phyloP scores from a whole-genome alignment of 2,113 vertebrate species.

The Parotia lawesii region DNA sequence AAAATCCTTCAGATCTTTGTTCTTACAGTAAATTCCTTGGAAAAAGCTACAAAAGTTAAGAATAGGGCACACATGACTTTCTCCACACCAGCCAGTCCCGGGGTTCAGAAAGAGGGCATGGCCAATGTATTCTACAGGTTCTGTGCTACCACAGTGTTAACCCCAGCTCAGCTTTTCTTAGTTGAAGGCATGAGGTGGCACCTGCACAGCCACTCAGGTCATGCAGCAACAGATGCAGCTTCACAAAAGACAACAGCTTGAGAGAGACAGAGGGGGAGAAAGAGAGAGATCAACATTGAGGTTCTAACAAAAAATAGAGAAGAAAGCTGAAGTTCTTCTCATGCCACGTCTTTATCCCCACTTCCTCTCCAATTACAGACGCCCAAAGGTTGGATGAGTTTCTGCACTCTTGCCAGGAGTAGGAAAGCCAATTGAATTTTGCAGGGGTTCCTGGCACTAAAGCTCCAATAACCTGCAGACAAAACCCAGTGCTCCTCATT shows the following conservation, averaged over 20 bases:
- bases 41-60: slow-evolving; percentile 20
- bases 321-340: neutral
- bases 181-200: neutral
- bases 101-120: neutral
- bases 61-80: neutral
- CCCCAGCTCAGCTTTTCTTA: neutral
- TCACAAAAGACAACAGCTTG: slow-evolving; percentile 36
- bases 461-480: neutral
- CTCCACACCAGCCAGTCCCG: neutral
- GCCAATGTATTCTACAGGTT: neutral
- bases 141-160: too few relatives aligned
- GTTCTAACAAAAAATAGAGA: neutral
- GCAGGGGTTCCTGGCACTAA: neutral
- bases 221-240: neutral
- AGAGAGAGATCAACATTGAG: neutral
- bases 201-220: neutral
- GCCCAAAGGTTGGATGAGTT: neutral
- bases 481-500: neutral
- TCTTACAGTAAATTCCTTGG: neutral
- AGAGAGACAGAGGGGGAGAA: neutral
- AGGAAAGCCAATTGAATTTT: neutral
- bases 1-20: neutral
- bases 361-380: neutral
- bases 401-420: neutral
- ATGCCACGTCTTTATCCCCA: neutral